Percentiles rank a stretch among this genome's conserved stretches.
These are phyloP conservation scores for Nixonia krombeini DNA, from an alignment of 1,140 invertebrate genomes.

Conservation along the genomic window DNA sequence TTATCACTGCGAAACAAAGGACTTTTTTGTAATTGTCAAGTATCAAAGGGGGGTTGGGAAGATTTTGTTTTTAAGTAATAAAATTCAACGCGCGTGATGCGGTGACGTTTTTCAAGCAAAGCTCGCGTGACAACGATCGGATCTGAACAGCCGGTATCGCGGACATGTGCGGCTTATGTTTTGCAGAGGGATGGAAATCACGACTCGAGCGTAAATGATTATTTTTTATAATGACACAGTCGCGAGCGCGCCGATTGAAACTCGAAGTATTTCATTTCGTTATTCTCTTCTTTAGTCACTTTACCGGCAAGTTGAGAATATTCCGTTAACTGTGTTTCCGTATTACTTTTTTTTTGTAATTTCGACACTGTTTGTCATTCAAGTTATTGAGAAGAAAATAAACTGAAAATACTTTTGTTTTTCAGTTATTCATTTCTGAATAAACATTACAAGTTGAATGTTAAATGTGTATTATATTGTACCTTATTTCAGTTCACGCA, in stretches of 20 bases:
- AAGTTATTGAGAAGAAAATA: too few species aligned
- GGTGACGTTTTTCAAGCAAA: conserved; percentile 7
- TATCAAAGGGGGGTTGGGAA: background rate
- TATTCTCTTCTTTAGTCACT: too few species aligned
- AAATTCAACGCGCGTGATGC: background rate
- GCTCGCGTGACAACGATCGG: conserved; percentile 10
- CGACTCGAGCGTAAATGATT: conserved; percentile 4
- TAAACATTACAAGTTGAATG: too few species aligned
- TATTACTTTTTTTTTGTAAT: too few species aligned
- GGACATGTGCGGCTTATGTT: conserved; percentile 5
- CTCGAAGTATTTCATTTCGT: background rate
- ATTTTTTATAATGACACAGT: conserved; percentile 3
- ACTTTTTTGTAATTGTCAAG: background rate
- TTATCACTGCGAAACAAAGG: background rate
- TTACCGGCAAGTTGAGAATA: too few species aligned
- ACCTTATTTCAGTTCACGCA: too few species aligned
- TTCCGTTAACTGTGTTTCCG: too few species aligned
- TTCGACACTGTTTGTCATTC: too few species aligned
- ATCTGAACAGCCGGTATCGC: background rate
- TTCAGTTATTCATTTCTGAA: too few species aligned
- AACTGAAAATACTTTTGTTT: too few species aligned
- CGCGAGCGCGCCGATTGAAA: background rate
- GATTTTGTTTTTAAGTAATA: conserved; percentile 1
- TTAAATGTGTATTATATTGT: too few species aligned
- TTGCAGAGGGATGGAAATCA: conserved; percentile 1